Conservation (phyloP, 2,113 vertebrate species). For the Narcine bancroftii region DNA sequence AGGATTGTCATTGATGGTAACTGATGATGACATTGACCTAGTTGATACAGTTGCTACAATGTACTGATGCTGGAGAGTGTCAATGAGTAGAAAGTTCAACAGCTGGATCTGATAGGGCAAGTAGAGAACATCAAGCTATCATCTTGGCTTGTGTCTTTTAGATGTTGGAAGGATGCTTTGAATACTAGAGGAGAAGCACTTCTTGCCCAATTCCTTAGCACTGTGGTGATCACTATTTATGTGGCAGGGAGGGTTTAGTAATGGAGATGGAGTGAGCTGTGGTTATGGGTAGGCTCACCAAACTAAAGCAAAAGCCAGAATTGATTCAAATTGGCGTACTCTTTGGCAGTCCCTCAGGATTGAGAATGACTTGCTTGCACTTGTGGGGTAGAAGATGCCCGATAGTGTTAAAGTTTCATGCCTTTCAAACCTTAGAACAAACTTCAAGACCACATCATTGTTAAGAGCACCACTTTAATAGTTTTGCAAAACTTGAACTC, state of each 20-base stretch:
- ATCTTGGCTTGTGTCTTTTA: neutral
- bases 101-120: neutral
- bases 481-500: too few species aligned
- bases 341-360: too few species aligned
- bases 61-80: neutral
- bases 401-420: too few species aligned
- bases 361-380: too few species aligned
- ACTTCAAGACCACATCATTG: too few species aligned
- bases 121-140: neutral
- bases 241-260: neutral
- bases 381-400: too few species aligned
- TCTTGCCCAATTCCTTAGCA: neutral
- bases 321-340: too few species aligned
- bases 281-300: neutral
- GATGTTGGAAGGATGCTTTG: neutral
- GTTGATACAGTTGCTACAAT: neutral
- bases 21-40: too few species aligned
- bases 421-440: too few species aligned
- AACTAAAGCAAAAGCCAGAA: neutral
- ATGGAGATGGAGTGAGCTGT: neutral
- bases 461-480: too few species aligned
- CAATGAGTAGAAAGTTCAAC: neutral
- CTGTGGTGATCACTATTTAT: too few species aligned
- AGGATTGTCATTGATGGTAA: neutral
- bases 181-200: neutral